phyloP scores from a whole-genome alignment of 2,113 vertebrate species.

The Proterorhinus semilunaris region DNA sequence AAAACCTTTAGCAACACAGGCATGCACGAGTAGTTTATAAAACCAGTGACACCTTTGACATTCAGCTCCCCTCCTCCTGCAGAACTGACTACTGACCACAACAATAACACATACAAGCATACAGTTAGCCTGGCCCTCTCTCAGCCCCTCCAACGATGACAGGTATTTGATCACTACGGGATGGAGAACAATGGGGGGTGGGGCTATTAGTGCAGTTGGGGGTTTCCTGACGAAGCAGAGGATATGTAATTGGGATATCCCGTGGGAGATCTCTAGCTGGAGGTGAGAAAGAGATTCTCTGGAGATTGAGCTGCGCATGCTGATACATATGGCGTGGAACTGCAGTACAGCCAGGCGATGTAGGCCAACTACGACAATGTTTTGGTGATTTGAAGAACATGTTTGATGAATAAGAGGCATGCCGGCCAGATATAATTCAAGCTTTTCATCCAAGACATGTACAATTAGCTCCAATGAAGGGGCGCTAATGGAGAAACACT shows the following conservation, averaged over 20 bases:
- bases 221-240: conserved; percentile 48
- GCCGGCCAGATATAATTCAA: conserved; percentile 11
- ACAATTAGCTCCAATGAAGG: conserved; percentile 39
- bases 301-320: conserved; percentile 29
- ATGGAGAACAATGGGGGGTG: conserved; percentile 15
- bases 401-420: conserved; percentile 18
- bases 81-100: conserved; percentile 48
- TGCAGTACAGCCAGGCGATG: not conserved
- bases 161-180: conserved; percentile 57
- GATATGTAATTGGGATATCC: conserved; percentile 51
- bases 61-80: conserved; percentile 9
- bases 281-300: conserved; percentile 34
- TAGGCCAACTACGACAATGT: not conserved
- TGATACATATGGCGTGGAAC: conserved; percentile 6
- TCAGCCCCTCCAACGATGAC: conserved; percentile 23
- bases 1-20: not conserved
- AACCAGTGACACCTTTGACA: conserved; percentile 30
- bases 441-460: conserved; percentile 17
- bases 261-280: conserved; percentile 39
- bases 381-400: conserved; percentile 3
- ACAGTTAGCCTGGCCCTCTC: not conserved
- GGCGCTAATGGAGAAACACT: conserved; percentile 19
- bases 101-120: not conserved
- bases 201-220: conserved; percentile 34
- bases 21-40: not conserved